A percentile compares a stretch with the other conserved stretches of the same genome.
These are phyloP conservation scores for Xenopus laevis DNA, from an alignment of 2,113 vertebrate species.

Conservation along the genomic window DNA sequence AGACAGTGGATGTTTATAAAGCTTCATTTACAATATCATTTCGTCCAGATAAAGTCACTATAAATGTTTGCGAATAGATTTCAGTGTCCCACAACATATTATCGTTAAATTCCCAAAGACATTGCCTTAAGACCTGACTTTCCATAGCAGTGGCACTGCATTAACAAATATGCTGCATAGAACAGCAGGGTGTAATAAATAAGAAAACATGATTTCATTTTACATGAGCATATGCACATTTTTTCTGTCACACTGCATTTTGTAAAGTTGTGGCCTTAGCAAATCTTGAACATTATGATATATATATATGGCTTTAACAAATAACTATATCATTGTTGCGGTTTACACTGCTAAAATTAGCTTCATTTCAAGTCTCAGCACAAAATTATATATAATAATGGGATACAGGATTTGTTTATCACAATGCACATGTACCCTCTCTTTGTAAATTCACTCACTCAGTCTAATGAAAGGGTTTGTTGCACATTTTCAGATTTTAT, in stretches of 20 bases:
- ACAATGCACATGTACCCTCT: background rate
- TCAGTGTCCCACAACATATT: background rate
- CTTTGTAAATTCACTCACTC: slow-evolving; percentile 47
- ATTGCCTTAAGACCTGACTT: background rate
- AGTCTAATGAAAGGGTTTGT: slow-evolving; percentile 61
- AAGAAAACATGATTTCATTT: background rate
- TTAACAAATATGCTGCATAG: background rate
- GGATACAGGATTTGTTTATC: too few species aligned
- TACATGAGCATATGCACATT: too few species aligned
- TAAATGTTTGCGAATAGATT: background rate
- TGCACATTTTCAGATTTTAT: slow-evolving; percentile 68
- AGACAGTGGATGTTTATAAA: background rate
- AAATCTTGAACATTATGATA: too few species aligned
- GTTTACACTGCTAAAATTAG: too few species aligned
- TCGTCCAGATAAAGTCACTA: background rate
- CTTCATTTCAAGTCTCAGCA: too few species aligned
- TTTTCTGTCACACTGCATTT: too few species aligned
- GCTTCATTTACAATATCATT: background rate
- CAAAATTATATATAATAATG: too few species aligned
- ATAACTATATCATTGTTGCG: too few species aligned
- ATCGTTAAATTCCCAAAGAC: background rate
- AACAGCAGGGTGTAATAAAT: background rate
- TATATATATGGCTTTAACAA: too few species aligned
- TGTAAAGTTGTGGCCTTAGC: too few species aligned
- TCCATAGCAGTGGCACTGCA: background rate